These are phyloP conservation scores for Ferdinandea cuprea DNA, from an alignment of 2,888 invertebrate genomes.

Conservation along the genomic window DNA sequence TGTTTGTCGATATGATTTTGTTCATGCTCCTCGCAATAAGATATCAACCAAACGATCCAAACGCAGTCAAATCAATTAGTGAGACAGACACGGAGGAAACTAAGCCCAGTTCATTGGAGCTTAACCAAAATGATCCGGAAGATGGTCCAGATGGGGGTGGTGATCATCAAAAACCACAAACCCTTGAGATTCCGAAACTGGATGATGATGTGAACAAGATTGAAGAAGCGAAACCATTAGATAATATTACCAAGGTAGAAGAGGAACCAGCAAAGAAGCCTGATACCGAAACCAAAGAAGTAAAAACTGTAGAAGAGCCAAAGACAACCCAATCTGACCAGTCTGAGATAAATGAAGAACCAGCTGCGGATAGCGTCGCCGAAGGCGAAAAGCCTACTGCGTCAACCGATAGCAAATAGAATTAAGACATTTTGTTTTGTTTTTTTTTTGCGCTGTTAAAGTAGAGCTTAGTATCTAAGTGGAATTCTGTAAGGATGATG, in stretches of 20 bases:
- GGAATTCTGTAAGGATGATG: constrained; percentile 32
- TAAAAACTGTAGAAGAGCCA: constrained; percentile 12
- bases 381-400: not conserved
- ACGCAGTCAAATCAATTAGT: constrained; percentile 39
- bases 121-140: constrained; percentile 11
- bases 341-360: constrained; percentile 7
- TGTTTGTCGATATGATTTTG: constrained; percentile 92
- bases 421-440: not conserved
- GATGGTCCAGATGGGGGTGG: constrained; percentile 1
- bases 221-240: not conserved
- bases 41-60: constrained; percentile 85
- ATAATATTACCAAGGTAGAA: not conserved
- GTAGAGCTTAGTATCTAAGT: constrained; percentile 22
- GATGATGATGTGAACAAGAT: not conserved
- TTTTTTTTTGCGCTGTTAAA: not conserved
- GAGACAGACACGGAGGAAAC: constrained; percentile 55
- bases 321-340: not conserved
- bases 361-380: not conserved
- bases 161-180: not conserved
- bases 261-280: not conserved
- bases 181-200: constrained; percentile 1
- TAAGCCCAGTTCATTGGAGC: constrained; percentile 50
- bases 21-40: constrained; percentile 91
- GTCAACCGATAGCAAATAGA: constrained; percentile 2
- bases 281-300: constrained; percentile 3